phyloP scores from a whole-genome alignment of 1,140 invertebrate species.

The Musca vetustissima region DNA sequence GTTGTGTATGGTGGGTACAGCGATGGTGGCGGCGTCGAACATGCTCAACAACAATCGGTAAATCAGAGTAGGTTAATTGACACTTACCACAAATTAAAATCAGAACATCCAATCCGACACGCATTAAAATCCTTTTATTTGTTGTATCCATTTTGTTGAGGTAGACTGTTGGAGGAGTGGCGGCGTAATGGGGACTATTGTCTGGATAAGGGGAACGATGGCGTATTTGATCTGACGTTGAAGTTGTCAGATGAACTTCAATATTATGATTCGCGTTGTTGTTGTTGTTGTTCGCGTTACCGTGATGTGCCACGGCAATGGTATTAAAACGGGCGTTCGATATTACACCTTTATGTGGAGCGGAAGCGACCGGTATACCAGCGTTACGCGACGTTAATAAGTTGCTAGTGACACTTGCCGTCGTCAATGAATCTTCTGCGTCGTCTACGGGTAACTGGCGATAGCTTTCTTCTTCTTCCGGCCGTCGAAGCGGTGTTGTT shows the following conservation, averaged over 20 bases:
- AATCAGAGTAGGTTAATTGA: neutral
- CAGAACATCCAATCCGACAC: constrained; percentile 46
- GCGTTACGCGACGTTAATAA: too few relatives aligned
- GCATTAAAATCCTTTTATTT: constrained; percentile 49
- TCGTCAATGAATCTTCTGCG: neutral
- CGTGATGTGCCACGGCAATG: neutral
- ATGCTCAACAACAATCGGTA: neutral
- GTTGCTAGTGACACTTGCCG: neutral
- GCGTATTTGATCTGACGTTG: constrained; percentile 4
- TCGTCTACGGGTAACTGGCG: neutral
- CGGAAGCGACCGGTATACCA: too few relatives aligned
- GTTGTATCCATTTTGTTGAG: constrained; percentile 42
- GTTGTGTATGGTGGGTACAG: too few relatives aligned
- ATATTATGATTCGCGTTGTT: constrained; percentile 26
- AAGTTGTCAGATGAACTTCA: constrained; percentile 31
- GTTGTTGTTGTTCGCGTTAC: constrained; percentile 9
- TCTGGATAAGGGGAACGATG: too few relatives aligned
- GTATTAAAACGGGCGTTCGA: too few relatives aligned
- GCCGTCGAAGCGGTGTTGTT: constrained; percentile 48
- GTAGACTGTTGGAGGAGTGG: constrained; percentile 17
- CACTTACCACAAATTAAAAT: constrained; percentile 51
- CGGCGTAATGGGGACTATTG: too few relatives aligned
- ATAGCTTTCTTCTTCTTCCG: constrained; percentile 30
- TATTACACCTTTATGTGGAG: too few relatives aligned
- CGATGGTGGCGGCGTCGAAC: neutral